phyloP scores from a whole-genome alignment of 2,113 vertebrate species.

The Pedionomus torquatus region DNA sequence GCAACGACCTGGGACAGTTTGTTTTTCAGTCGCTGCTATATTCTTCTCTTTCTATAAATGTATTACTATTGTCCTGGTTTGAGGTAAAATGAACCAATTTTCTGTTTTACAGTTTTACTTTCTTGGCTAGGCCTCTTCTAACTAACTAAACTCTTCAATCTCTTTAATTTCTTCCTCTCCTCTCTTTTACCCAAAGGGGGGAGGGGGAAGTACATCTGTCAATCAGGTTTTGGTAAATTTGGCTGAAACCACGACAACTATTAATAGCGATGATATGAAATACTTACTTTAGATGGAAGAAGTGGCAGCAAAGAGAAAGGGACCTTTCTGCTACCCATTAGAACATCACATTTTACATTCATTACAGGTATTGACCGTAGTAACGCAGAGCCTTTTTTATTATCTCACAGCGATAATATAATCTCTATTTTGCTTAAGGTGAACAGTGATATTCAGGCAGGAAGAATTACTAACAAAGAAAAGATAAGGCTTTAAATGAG shows the following conservation, averaged over 20 bases:
- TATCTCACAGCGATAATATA: conserved; percentile 6
- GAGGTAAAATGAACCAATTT: too few relatives aligned
- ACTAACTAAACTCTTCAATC: too few relatives aligned
- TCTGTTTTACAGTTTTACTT: too few relatives aligned
- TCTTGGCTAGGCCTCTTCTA: too few relatives aligned
- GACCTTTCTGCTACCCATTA: background rate
- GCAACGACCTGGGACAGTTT: background rate
- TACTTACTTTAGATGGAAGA: background rate
- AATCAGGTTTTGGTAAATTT: too few relatives aligned
- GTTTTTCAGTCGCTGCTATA: background rate
- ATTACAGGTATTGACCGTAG: background rate
- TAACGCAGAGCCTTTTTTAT: background rate
- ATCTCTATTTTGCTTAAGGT: conserved; percentile 43
- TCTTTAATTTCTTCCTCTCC: too few relatives aligned
- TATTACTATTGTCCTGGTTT: too few relatives aligned
- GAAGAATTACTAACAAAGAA: conserved; percentile 35
- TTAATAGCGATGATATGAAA: background rate
- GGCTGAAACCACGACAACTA: too few relatives aligned
- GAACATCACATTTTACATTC: background rate
- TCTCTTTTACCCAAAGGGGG: too few relatives aligned
- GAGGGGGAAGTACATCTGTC: too few relatives aligned
- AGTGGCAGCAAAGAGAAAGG: background rate
- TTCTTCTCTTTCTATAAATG: background rate
- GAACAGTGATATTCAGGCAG: background rate
- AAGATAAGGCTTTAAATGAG: conserved; percentile 48